phyloP scores from a whole-genome alignment of 2,797 vertebrate species.

The Oreochromis grahami region DNA sequence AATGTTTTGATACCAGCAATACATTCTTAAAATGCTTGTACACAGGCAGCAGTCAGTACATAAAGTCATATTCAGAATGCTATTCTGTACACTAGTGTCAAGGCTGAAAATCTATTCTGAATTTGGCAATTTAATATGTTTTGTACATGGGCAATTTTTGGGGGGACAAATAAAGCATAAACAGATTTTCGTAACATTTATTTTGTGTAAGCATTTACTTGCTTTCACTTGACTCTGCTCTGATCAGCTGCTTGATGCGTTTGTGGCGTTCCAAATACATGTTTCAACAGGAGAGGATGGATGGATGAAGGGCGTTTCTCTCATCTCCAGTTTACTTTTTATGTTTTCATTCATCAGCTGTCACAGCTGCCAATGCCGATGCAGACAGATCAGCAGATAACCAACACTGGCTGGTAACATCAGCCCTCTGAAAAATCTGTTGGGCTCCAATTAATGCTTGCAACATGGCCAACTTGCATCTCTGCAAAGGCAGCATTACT shows the following conservation, averaged over 20 bases:
- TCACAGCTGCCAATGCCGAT: background rate
- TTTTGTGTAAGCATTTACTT: background rate
- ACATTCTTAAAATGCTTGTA: background rate
- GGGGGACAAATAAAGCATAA: background rate
- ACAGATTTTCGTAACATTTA: background rate
- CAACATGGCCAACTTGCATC: background rate
- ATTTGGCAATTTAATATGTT: background rate
- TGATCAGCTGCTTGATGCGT: background rate
- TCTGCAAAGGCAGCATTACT: background rate
- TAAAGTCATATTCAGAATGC: background rate
- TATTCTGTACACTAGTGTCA: background rate
- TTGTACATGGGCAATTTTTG: accelerated
- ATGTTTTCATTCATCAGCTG: background rate
- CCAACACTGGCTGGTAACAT: background rate
- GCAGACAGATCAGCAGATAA: background rate
- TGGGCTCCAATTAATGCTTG: background rate
- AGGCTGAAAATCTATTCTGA: background rate
- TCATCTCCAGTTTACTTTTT: background rate
- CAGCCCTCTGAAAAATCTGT: too few relatives aligned
- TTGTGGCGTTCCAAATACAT: background rate
- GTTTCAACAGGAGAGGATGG: accelerated
- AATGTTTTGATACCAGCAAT: background rate
- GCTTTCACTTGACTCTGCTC: background rate
- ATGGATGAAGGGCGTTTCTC: background rate
- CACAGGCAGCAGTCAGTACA: background rate